Base-by-base conservation (phyloP, 2,888 invertebrate species). In the Tetanocera ferruginea region DNA sequence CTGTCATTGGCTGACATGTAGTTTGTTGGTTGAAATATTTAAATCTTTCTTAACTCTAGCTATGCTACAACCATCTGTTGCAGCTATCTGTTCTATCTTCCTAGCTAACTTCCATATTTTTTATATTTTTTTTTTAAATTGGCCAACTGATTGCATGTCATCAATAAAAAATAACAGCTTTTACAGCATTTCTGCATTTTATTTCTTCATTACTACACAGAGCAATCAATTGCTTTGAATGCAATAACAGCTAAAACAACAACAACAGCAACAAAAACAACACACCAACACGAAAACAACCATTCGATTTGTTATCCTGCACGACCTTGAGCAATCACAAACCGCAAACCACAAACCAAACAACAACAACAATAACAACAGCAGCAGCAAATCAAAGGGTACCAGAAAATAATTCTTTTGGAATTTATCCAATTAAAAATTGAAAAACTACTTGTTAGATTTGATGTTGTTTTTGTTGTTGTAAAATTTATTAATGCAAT, bases 271-370 rank as follows among this genome's bases (percentile, higher is more conserved):
- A 60, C n/a, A 57, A 14, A 19, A 57, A 2, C 57, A 57, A 17
- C 57, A 57, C n/a, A 9, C 14, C 19, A 19, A 17, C 19, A 25
- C 3, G 14, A 60, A 4, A 23, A n/a, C 23, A 19, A 19, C 57
- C 11, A 60, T 55, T 55, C 55, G n/a, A 19, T 55, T 25, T 64
- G 31, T 64, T 64, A 31, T 64, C 64, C 64, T 31, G 31, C 64
- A 64, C 31, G 64, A 64, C 64, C 64, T 64, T 64, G 64, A 64
- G 64, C 64, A 31, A 64, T 64, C 6, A 60, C 57, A 60, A 60
- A 43, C 43, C 57, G 28, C 23, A 55, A 55, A 8, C 19, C n/a
- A 55, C 55, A 55, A 55, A 23, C 23, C 19, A 23, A 60, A 60
- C 25, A 60, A 5, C 19, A 25, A 60, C 11, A 60, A 60, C 11